These are phyloP conservation scores for Polyodon spathula DNA, from an alignment of 2,113 vertebrate species.

Conservation along the genomic window DNA sequence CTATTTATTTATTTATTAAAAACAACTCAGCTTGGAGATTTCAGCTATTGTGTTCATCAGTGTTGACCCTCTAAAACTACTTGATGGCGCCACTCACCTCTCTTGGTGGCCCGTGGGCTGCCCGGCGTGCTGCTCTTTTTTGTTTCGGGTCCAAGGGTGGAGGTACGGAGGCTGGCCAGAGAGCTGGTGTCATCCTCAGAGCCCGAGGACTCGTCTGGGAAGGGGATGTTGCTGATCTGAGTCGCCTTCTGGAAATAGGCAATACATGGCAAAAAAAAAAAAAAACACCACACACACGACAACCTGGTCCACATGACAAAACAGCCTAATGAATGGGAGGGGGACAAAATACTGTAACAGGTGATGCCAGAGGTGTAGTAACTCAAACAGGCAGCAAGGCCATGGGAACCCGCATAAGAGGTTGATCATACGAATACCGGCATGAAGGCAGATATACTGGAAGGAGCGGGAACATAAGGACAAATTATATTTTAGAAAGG, in stretches of 20 bases:
- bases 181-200: constrained; percentile 82
- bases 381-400: no score
- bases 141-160: constrained; percentile 53
- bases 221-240: constrained; percentile 76
- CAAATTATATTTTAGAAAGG: no score
- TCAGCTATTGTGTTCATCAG: not conserved
- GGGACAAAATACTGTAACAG: no score
- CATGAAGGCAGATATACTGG: no score
- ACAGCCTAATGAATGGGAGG: no score
- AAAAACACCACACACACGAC: not conserved
- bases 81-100: constrained; percentile 51
- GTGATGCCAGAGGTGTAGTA: no score
- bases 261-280: not conserved
- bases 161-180: constrained; percentile 69
- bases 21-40: no score
- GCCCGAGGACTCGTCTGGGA: constrained; percentile 74
- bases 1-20: no score
- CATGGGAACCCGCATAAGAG: no score
- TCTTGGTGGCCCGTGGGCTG: constrained; percentile 73
- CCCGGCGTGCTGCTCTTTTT: constrained; percentile 66
- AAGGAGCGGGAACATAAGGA: no score
- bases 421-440: no score
- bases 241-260: constrained; percentile 65
- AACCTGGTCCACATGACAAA: not conserved
- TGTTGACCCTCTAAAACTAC: not conserved